Conservation (phyloP, 2,888 invertebrate species). For the Acanthosepion pharaonis region DNA sequence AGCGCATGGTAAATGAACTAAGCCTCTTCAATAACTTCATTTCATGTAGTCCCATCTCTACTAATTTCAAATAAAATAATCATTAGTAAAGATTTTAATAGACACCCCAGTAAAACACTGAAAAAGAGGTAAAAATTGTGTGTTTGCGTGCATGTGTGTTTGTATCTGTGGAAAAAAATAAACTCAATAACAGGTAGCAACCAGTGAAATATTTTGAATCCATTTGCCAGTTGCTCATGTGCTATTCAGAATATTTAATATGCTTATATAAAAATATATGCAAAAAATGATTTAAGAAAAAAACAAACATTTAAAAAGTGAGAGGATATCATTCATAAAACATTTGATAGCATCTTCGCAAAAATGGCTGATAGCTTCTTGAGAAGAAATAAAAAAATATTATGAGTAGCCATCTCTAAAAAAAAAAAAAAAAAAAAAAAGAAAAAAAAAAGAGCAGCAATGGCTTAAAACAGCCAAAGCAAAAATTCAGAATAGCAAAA, state of each 20-base stretch:
- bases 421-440: not conserved
- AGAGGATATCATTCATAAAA: not conserved
- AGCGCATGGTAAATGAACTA: not conserved
- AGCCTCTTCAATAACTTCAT: not conserved
- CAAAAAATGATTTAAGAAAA: not conserved
- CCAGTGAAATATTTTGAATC: not conserved
- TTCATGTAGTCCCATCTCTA: conserved; percentile 36
- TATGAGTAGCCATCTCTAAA: not conserved
- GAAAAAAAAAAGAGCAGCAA: not conserved
- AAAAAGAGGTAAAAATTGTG: not conserved
- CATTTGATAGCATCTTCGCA: not conserved
- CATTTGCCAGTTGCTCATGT: conserved; percentile 23
- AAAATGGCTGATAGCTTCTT: not conserved
- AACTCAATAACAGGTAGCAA: not conserved
- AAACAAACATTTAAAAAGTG: not conserved
- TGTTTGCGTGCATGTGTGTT: not conserved
- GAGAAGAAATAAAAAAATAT: conserved; percentile 24
- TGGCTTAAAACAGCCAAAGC: conserved; percentile 10
- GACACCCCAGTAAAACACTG: not conserved
- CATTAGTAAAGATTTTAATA: conserved; percentile 40
- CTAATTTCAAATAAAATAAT: conserved; percentile 35
- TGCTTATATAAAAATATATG: not conserved
- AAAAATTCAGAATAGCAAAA: not conserved
- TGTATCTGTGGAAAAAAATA: not conserved
- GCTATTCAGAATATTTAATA: not conserved